Conservation (phyloP, 1,140 invertebrate species). For the Brachionus calyciflorus region DNA sequence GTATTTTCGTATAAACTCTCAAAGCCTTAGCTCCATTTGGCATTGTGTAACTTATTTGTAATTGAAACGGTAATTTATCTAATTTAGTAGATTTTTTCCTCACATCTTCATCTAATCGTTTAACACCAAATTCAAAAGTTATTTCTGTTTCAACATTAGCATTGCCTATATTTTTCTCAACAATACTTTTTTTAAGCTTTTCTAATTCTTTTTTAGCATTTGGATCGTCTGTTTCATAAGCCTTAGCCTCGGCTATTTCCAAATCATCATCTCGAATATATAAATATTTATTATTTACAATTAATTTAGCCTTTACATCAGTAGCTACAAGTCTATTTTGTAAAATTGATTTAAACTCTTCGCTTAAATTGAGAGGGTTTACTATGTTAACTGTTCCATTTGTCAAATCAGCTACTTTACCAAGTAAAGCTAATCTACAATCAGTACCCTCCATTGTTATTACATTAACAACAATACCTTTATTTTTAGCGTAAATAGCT, state of each 20-base stretch:
- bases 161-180: slow-evolving; percentile 25
- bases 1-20: slow-evolving; percentile 9
- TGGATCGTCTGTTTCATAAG: neutral
- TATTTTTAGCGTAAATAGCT: slow-evolving; percentile 50
- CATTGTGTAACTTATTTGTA: slow-evolving; percentile 52
- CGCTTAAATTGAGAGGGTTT: slow-evolving; percentile 29
- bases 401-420: slow-evolving; percentile 55
- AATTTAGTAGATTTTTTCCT: neutral
- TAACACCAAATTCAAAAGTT: slow-evolving; percentile 36
- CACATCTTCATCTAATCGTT: neutral
- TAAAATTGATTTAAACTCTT: slow-evolving; percentile 44
- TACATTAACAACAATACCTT: slow-evolving; percentile 57
- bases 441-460: slow-evolving; percentile 58
- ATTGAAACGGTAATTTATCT: slow-evolving; percentile 48
- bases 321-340: slow-evolving; percentile 10
- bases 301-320: slow-evolving; percentile 17
- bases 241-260: slow-evolving; percentile 2
- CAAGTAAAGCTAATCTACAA: slow-evolving; percentile 57
- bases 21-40: slow-evolving; percentile 51
- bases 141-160: slow-evolving; percentile 35
- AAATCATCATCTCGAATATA: slow-evolving; percentile 36
- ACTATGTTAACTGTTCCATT: slow-evolving; percentile 55
- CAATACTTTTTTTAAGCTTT: neutral
- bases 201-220: slow-evolving; percentile 15
- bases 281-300: slow-evolving; percentile 45